Conservation (phyloP, 2,888 invertebrate genomes). For the Andricus quercusramuli region DNA sequence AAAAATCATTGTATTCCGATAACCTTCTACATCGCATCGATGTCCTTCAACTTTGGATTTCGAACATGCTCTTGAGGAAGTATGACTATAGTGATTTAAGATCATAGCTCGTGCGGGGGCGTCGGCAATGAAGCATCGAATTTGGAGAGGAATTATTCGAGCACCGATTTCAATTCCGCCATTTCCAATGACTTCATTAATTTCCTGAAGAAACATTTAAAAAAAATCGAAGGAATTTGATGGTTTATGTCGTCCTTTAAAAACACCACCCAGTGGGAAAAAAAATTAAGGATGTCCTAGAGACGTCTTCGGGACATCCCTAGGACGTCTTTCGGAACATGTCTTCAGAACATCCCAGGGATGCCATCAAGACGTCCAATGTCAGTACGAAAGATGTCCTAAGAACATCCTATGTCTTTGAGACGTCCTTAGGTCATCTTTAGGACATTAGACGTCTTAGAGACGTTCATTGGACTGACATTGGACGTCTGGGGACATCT, state of each 20-base stretch:
- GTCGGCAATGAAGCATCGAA: neutral
- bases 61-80: neutral
- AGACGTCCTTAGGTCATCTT: no score
- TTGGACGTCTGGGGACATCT: no score
- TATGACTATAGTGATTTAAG: constrained; percentile 13
- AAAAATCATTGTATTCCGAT: neutral
- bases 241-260: constrained; percentile 51
- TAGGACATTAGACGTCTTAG: no score
- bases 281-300: no score
- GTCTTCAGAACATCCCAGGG: no score
- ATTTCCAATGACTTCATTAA: constrained; percentile 31
- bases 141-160: neutral
- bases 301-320: no score
- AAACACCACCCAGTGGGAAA: no score
- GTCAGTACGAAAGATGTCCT: no score
- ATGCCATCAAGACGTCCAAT: no score
- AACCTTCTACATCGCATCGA: neutral
- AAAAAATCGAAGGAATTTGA: constrained; percentile 42
- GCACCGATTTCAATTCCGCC: constrained; percentile 43
- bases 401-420: no score
- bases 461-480: no score
- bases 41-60: neutral
- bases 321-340: no score
- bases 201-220: constrained; percentile 29
- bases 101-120: neutral